These are phyloP conservation scores for Blastomussa wellsi DNA, from an alignment of 92 coral and sea anemone genomes.

Conservation along the genomic window DNA sequence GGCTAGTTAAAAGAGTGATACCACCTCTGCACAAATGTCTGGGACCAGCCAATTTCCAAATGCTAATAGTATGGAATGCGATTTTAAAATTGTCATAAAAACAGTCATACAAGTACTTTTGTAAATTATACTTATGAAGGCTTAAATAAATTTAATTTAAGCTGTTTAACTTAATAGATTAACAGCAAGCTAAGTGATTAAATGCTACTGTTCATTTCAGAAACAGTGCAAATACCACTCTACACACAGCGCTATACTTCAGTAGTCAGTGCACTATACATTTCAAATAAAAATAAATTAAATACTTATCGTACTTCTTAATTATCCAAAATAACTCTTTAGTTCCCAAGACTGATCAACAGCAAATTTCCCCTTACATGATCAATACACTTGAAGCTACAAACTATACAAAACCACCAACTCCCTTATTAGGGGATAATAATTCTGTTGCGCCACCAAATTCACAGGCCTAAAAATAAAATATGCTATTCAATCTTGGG, in stretches of 20 bases:
- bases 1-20: too few relatives aligned
- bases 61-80: too few relatives aligned
- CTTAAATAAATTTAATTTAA: background rate
- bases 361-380: background rate
- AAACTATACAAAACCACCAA: background rate
- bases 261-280: background rate
- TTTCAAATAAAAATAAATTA: constrained; percentile 10
- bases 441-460: background rate
- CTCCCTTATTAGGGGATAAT: background rate
- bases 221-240: background rate
- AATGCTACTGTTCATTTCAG: background rate
- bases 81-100: background rate
- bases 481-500: background rate
- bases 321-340: background rate
- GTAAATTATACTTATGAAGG: background rate
- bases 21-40: background rate
- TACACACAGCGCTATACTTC: background rate
- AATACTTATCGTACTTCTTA: background rate
- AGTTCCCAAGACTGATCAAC: background rate
- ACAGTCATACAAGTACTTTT: background rate
- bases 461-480: background rate
- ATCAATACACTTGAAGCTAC: background rate
- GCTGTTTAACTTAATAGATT: background rate
- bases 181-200: background rate
- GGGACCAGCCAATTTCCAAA: background rate